These are phyloP conservation scores for Clarias platycephalus DNA, from an alignment of 2,797 vertebrate species.

Conservation along the genomic window DNA sequence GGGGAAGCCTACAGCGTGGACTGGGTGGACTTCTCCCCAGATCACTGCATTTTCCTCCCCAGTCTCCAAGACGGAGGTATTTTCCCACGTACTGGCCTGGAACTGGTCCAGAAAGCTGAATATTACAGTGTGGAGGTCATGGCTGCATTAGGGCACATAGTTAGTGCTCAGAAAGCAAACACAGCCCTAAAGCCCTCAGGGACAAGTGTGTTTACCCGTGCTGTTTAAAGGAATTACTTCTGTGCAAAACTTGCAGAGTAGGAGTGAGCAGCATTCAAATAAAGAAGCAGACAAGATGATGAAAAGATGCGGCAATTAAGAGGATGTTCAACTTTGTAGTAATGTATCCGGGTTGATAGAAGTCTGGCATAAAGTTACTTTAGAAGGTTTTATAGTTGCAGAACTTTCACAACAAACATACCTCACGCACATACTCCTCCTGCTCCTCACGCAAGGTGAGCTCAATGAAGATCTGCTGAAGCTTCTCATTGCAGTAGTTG, in stretches of 20 bases:
- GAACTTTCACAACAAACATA: conserved; percentile 54
- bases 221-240: conserved; percentile 69
- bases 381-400: neutral
- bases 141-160: conserved; percentile 65
- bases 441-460: conserved; percentile 96
- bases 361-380: neutral
- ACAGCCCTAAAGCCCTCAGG: conserved; percentile 62
- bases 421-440: conserved; percentile 96
- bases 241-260: conserved; percentile 56
- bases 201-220: conserved; percentile 65
- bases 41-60: conserved; percentile 63
- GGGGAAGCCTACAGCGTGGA: conserved; percentile 54
- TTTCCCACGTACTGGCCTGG: conserved; percentile 94
- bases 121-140: conserved; percentile 69
- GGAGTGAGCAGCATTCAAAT: conserved; percentile 24
- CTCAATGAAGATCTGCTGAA: conserved; percentile 99
- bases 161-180: conserved; percentile 75
- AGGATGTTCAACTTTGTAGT: neutral
- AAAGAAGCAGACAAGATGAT: neutral
- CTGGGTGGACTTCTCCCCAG: conserved; percentile 51
- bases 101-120: conserved; percentile 75
- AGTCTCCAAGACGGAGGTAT: conserved; percentile 72
- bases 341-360: neutral
- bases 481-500: conserved; percentile 98
- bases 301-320: neutral